A percentile compares a stretch with the other conserved stretches of the same genome.
phyloP scores from a whole-genome alignment of 2,113 vertebrate species.

The Damaliscus lunatus region DNA sequence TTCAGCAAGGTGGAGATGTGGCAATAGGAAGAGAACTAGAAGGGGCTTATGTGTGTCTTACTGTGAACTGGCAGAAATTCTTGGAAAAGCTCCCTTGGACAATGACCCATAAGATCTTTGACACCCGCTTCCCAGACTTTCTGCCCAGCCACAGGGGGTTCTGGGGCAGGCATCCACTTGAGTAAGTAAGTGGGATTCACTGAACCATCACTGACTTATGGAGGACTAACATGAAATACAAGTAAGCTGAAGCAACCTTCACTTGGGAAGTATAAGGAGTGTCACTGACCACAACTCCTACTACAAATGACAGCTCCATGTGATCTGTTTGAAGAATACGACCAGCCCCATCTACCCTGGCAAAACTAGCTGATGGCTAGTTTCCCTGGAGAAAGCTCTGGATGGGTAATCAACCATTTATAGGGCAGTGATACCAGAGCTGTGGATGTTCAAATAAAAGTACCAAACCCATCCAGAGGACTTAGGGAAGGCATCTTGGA shows the following conservation, averaged over 20 bases:
- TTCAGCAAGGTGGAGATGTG: background rate
- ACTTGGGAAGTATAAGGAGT: background rate
- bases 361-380: background rate
- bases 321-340: background rate
- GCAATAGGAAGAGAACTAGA: background rate
- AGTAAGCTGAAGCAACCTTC: background rate
- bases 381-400: background rate
- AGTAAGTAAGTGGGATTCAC: background rate
- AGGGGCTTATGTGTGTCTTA: background rate
- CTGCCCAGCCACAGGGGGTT: background rate
- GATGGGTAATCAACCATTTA: background rate
- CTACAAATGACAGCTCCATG: background rate
- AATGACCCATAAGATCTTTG: background rate
- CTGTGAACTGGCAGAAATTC: background rate
- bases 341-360: background rate
- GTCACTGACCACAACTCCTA: background rate
- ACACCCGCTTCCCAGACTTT: background rate
- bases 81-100: background rate
- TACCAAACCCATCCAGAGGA: background rate
- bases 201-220: background rate
- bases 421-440: background rate
- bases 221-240: background rate
- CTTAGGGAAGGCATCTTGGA: background rate
- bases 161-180: background rate
- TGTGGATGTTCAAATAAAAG: background rate